phyloP scores from a whole-genome alignment of 1,140 invertebrate genomes.

The Brachystomella parvula region DNA sequence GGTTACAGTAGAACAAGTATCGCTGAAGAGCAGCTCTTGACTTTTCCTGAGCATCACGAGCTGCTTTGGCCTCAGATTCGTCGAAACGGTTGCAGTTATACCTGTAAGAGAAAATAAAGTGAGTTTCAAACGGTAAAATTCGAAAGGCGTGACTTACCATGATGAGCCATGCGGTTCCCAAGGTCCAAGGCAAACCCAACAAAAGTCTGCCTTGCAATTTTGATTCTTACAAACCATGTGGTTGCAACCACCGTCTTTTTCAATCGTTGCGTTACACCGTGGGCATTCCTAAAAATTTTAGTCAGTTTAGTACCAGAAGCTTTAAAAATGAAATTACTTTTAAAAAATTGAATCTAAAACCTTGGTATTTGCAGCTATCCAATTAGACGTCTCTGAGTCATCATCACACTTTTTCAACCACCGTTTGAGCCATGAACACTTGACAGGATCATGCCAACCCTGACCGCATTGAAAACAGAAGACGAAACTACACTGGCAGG shows the following conservation, averaged over 20 bases:
- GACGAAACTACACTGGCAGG: constrained; percentile 83
- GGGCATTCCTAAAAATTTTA: constrained; percentile 70
- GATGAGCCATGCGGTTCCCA: constrained; percentile 98
- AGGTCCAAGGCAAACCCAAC: constrained; percentile 97
- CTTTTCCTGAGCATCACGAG: constrained; percentile 89
- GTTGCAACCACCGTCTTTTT: constrained; percentile 97
- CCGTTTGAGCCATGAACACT: constrained; percentile 81
- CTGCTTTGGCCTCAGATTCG: constrained; percentile 92
- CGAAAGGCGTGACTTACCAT: constrained; percentile 54
- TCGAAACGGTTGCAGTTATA: constrained; percentile 98
- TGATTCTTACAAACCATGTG: constrained; percentile 99
- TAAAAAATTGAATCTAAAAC: constrained; percentile 39
- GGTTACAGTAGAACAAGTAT: constrained; percentile 97
- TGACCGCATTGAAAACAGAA: constrained; percentile 97
- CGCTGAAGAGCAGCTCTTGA: constrained; percentile 83
- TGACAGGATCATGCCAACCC: constrained; percentile 98
- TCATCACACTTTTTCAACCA: constrained; percentile 99
- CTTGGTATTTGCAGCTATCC: constrained; percentile 99
- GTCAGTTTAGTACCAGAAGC: not conserved
- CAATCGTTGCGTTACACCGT: constrained; percentile 95
- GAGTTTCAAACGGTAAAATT: not conserved
- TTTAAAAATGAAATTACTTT: constrained; percentile 7
- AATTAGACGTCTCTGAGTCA: constrained; percentile 98
- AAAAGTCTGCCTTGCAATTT: constrained; percentile 96
- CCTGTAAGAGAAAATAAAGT: constrained; percentile 44